Percentiles rank a stretch among this genome's conserved stretches.
These are phyloP conservation scores for Pseudotriccus pelzelni DNA, from an alignment of 2,797 vertebrate species.

Conservation along the genomic window DNA sequence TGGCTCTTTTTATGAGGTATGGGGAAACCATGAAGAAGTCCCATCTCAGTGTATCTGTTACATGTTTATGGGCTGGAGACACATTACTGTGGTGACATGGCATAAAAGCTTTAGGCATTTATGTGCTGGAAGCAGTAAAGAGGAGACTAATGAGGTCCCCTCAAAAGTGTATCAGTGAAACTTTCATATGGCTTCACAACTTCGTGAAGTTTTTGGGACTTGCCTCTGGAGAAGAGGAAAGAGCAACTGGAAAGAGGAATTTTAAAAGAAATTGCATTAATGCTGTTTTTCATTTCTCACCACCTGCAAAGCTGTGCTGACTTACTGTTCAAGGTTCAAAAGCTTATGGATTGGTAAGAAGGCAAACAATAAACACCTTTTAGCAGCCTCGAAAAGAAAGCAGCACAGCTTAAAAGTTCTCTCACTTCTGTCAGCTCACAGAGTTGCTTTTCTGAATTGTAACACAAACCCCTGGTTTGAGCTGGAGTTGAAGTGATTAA, in stretches of 20 bases:
- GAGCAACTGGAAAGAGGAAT: background rate
- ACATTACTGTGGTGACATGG: background rate
- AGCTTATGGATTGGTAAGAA: background rate
- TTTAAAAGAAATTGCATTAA: constrained; percentile 26
- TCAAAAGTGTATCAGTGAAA: constrained; percentile 1
- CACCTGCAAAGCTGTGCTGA: background rate
- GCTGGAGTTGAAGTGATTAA: background rate
- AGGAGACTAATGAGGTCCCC: constrained; percentile 29
- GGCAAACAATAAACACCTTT: constrained; percentile 33
- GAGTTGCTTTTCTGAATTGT: background rate
- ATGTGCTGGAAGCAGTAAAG: background rate
- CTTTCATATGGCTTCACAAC: background rate
- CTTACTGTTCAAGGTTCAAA: constrained; percentile 19
- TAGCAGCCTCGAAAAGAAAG: background rate
- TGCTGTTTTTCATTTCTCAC: constrained; percentile 2
- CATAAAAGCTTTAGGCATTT: background rate
- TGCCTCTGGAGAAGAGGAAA: too few species aligned
- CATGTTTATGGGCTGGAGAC: background rate
- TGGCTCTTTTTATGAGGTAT: background rate
- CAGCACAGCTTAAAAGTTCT: background rate
- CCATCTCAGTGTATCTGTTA: background rate
- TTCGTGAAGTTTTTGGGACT: background rate
- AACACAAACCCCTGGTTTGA: background rate
- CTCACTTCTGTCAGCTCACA: background rate
- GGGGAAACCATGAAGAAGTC: background rate